These are phyloP conservation scores for Pachyseris speciosa DNA, from an alignment of 64 coral and sea anemone species.

Conservation along the genomic window DNA sequence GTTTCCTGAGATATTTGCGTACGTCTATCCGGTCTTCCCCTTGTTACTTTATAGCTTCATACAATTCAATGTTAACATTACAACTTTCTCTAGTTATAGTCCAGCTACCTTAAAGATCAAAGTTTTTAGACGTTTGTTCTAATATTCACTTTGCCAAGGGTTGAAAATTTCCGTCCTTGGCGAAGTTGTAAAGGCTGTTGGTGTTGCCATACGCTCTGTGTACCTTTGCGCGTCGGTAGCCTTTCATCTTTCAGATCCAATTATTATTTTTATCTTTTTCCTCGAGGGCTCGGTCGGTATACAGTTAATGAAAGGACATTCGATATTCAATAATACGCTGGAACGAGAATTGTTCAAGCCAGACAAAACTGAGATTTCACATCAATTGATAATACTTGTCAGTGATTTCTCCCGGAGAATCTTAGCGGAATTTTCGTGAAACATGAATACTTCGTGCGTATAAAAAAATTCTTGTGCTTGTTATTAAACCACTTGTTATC, in stretches of 20 bases:
- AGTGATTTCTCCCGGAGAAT: no score
- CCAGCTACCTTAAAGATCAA: no score
- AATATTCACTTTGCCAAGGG: no score
- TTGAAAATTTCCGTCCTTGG: no score
- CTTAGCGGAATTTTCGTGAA: no score
- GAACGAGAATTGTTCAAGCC: no score
- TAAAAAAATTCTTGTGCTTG: no score
- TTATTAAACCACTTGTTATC: no score
- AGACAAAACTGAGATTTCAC: not conserved
- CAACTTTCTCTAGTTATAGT: not conserved
- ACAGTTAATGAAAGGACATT: not conserved
- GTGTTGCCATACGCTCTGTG: not conserved
- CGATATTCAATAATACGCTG: slow-evolving; percentile 15
- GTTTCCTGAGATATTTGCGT: not conserved
- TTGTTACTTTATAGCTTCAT: not conserved
- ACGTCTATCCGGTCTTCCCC: not conserved
- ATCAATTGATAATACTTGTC: not conserved
- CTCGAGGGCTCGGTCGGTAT: not conserved
- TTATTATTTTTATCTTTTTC: slow-evolving; percentile 25
- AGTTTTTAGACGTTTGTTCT: no score
- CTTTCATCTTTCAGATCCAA: slow-evolving; percentile 50
- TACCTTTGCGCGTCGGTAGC: not conserved
- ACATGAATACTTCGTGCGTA: no score
- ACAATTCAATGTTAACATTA: no score
- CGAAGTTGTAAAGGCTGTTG: not conserved